Percentiles rank a stretch among this genome's conserved stretches.
Conservation (phyloP, 2,888 invertebrate species). For the Lutraria lutraria region DNA sequence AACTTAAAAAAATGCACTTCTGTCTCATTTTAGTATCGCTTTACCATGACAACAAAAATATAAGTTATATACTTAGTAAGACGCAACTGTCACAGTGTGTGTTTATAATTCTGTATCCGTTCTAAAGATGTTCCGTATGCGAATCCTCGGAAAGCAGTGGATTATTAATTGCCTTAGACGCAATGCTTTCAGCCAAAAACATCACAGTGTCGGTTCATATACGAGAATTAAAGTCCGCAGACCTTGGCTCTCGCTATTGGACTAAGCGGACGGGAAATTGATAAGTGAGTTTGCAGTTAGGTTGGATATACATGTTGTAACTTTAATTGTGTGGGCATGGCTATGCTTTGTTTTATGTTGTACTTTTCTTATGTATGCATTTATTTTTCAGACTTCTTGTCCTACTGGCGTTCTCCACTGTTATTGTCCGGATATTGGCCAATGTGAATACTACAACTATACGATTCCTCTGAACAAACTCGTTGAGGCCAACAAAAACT, state of each 20-base stretch:
- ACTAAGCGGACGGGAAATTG: too few species aligned
- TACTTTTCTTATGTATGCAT: not conserved
- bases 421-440: slow-evolving; percentile 70
- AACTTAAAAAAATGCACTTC: not conserved
- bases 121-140: not conserved
- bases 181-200: too few species aligned
- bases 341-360: too few species aligned
- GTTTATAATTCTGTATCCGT: not conserved
- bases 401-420: not conserved
- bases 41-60: not conserved
- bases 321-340: too few species aligned
- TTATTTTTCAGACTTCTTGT: slow-evolving; percentile 23
- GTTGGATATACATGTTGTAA: too few species aligned
- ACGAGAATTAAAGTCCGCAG: too few species aligned
- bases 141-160: too few species aligned
- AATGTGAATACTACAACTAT: slow-evolving; percentile 65
- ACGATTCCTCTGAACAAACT: slow-evolving; percentile 58
- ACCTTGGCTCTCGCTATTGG: too few species aligned
- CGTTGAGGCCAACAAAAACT: slow-evolving; percentile 53
- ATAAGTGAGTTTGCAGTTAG: too few species aligned
- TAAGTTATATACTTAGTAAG: not conserved
- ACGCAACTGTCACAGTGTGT: too few species aligned
- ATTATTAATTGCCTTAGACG: too few species aligned
- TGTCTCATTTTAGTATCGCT: not conserved
- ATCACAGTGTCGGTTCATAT: too few species aligned